Percentiles rank a stretch among this genome's conserved stretches.
phyloP scores from a whole-genome alignment of 2,113 vertebrate genomes.

The Brachyhypopomus gauderio region DNA sequence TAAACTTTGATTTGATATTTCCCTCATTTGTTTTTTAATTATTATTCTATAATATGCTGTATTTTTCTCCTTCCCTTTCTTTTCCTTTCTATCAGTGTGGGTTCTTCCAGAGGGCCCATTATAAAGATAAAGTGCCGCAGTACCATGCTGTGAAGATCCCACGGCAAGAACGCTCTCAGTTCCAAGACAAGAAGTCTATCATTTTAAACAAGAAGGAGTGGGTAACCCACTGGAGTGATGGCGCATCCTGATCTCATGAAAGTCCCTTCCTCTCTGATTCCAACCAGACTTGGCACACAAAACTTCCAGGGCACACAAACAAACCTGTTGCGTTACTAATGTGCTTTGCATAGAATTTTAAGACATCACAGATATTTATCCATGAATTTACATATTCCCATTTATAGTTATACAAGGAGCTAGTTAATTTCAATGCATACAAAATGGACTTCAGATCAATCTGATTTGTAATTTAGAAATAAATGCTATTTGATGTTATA shows the following conservation, averaged over 20 bases:
- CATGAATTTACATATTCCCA: too few relatives aligned
- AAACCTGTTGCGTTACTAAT: background rate
- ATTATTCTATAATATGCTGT: background rate
- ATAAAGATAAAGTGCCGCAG: constrained; percentile 84
- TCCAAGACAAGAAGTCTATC: constrained; percentile 81
- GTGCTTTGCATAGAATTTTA: background rate
- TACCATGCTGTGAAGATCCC: constrained; percentile 92
- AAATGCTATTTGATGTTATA: too few relatives aligned
- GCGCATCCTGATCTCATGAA: constrained; percentile 65
- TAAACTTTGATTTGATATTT: too few relatives aligned
- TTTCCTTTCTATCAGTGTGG: constrained; percentile 76
- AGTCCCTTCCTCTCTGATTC: background rate
- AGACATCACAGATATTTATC: background rate
- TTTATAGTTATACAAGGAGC: too few relatives aligned
- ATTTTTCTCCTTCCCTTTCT: background rate
- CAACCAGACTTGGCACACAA: background rate
- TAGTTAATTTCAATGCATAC: too few relatives aligned
- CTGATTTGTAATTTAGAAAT: too few relatives aligned
- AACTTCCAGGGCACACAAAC: background rate
- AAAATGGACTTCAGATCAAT: too few relatives aligned
- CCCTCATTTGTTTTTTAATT: background rate
- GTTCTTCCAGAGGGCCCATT: constrained; percentile 84
- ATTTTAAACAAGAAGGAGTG: constrained; percentile 84
- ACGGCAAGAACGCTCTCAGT: constrained; percentile 82
- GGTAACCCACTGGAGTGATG: constrained; percentile 78